Evolutionary conservation across 2,888 invertebrate genomes (phyloP), one percentile per base, ranked within the genome.

Genomic region (Ochlodes sylvanus): DNA sequence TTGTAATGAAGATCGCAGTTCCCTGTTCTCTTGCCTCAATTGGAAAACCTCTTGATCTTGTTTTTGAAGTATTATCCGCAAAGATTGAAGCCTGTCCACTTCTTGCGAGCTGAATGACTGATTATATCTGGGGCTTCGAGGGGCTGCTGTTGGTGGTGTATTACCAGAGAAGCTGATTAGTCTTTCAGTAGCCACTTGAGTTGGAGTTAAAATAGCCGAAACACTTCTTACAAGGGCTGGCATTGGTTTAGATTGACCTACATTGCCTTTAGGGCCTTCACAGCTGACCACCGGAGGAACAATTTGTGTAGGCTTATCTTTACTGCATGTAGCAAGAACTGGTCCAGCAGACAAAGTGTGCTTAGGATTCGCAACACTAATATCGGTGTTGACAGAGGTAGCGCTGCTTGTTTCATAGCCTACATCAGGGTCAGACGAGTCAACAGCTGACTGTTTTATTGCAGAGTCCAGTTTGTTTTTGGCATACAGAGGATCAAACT

Each of bases 401-500:
- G 85, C 77, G 74, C 92, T 93, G 3, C 89, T 87, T 44, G 92
- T 92, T 79, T 92, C 92, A 77, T 93, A 93, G 0, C 92, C 92
- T 56, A 86, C 76, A 78, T 93, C 92, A 74, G 76, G 81, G 61
- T 92, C 91, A 2, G 78, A 80, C 0, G 84, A 81, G 63, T 87
- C 85, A 61, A 64, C 15, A 5, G 77, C 70, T 60, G 77, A 77
- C 56, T 80, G 79, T 32, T 78, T 72, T 9, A 10, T 32, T n/a
- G 58, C 52, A 17, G 32, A 12, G 38, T 58, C 65, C 7, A 52
- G 42, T 66, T 81, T 83, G 56, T 83, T 80, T 55, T 79, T 79
- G 9, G 92, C 85, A 77, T 91, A 92, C 32, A 95, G 76, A 2
- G 95, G 95, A 79, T 95, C 95, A 76, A 95, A 95, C 75, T 94